phyloP scores from a whole-genome alignment of 1,140 invertebrate genomes.

The Coboldia fuscipes region DNA sequence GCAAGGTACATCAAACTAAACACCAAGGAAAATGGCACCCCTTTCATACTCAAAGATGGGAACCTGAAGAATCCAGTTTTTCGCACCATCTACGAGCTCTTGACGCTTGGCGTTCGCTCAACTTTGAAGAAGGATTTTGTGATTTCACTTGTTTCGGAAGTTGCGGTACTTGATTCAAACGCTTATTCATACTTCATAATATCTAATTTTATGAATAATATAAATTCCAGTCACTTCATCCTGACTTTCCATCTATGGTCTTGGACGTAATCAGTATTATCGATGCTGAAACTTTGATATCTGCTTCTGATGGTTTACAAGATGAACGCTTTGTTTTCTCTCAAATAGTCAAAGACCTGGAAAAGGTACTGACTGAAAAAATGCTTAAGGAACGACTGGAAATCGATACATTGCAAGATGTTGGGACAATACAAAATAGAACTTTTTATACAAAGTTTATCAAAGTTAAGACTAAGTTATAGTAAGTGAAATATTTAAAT shows the following conservation, averaged over 20 bases:
- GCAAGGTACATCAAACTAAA: neutral
- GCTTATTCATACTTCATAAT: constrained; percentile 2
- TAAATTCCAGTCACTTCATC: constrained; percentile 38
- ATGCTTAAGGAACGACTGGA: constrained; percentile 82
- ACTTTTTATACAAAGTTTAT: constrained; percentile 92
- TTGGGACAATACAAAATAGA: constrained; percentile 77
- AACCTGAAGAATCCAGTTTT: constrained; percentile 20
- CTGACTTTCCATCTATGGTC: constrained; percentile 51
- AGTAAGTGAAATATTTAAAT: constrained; percentile 45
- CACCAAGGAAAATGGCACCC: neutral
- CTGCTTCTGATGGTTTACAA: constrained; percentile 31
- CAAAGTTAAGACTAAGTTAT: constrained; percentile 93
- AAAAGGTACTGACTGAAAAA: constrained; percentile 63
- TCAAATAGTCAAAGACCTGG: constrained; percentile 51
- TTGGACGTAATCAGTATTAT: constrained; percentile 57
- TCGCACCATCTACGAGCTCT: constrained; percentile 32
- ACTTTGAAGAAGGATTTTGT: constrained; percentile 47
- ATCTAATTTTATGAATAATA: constrained; percentile 9
- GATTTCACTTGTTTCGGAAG: constrained; percentile 37
- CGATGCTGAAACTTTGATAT: constrained; percentile 47
- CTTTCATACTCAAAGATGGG: constrained; percentile 3
- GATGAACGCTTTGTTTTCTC: constrained; percentile 52
- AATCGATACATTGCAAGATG: constrained; percentile 79
- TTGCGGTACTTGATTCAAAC: constrained; percentile 32
- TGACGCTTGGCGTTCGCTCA: constrained; percentile 44